Evolutionary conservation across 2,797 vertebrate species (phyloP).

Genomic region (Diplodus puntazzo): DNA sequence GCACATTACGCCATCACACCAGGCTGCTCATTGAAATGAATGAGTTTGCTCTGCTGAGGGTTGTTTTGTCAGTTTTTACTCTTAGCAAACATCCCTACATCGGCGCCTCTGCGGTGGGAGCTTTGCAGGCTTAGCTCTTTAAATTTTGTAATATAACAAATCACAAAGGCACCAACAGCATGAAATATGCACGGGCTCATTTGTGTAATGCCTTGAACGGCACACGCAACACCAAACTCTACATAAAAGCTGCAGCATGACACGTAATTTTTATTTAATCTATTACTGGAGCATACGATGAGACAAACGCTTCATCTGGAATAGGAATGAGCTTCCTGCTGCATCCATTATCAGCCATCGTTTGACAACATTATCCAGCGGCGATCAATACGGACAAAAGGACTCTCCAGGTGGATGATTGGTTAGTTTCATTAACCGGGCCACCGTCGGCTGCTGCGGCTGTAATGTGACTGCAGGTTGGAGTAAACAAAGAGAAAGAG

Average conservation of each 20-base stretch:
- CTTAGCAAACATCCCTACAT: neutral
- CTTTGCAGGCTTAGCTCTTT: neutral
- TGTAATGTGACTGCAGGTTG: constrained; percentile 12
- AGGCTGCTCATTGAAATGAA: neutral
- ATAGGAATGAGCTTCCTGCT: constrained; percentile 20
- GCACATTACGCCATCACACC: too few relatives aligned
- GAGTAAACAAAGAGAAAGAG: constrained; percentile 31
- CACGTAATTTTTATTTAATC: constrained; percentile 20
- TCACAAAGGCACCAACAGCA: constrained; percentile 5
- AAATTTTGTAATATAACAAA: constrained; percentile 23
- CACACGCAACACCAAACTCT: neutral
- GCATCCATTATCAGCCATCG: constrained; percentile 25
- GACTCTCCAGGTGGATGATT: constrained; percentile 48
- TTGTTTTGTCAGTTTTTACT: neutral
- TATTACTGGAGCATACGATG: constrained; percentile 9
- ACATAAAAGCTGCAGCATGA: constrained; percentile 24
- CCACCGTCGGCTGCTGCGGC: constrained; percentile 27
- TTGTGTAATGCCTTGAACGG: neutral
- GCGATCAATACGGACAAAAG: constrained; percentile 46
- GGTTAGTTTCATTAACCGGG: constrained; percentile 56
- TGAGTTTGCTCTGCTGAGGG: neutral
- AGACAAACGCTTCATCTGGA: constrained; percentile 7
- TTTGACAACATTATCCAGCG: constrained; percentile 27
- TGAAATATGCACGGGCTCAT: constrained; percentile 13
- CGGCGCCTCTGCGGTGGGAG: neutral